These are phyloP conservation scores for Vireo altiloquus DNA, from an alignment of 2,113 vertebrate species.

Conservation along the genomic window DNA sequence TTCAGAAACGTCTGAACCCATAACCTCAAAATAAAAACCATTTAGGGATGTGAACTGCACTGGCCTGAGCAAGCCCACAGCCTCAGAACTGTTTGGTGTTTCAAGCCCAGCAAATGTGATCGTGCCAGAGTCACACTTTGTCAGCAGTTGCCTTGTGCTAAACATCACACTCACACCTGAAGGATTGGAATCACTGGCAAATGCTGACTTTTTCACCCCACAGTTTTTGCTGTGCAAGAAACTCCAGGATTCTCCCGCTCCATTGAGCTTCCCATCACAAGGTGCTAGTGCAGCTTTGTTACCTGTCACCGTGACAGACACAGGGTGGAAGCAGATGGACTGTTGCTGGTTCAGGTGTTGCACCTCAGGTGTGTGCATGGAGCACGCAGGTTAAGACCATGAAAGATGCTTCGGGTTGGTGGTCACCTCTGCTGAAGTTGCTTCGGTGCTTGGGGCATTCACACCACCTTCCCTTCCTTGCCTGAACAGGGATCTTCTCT, in stretches of 20 bases:
- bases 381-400: background rate
- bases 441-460: background rate
- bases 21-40: background rate
- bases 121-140: background rate
- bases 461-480: background rate
- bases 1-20: background rate
- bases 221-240: background rate
- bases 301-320: background rate
- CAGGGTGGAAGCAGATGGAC: background rate
- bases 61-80: background rate
- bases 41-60: background rate
- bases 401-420: background rate
- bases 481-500: background rate
- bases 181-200: background rate
- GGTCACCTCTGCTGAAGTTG: background rate
- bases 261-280: background rate
- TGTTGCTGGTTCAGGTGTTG: constrained; percentile 5
- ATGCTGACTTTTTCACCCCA: background rate
- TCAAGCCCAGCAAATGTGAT: background rate
- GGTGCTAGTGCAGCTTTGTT: background rate
- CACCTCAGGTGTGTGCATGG: background rate
- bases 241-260: background rate
- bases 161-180: background rate
- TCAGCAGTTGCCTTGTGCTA: background rate
- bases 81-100: background rate